phyloP scores from a whole-genome alignment of 2,888 invertebrate species.

The Cryptocheilus praepositus region DNA sequence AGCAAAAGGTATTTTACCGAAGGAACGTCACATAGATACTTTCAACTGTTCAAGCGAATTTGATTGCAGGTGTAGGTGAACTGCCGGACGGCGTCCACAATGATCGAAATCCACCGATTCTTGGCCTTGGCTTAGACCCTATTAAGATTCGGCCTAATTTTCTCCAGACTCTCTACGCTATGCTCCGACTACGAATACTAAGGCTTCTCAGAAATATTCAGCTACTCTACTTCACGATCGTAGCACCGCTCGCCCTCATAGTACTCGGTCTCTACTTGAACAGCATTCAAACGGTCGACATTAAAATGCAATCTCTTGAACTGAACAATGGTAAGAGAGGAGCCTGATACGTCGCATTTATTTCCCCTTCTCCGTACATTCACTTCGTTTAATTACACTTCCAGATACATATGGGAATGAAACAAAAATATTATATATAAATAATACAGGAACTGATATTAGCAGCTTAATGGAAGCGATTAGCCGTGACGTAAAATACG shows the following conservation, averaged over 20 bases:
- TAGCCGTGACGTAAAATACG: constrained; percentile 66
- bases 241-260: constrained; percentile 83
- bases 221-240: constrained; percentile 84
- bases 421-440: constrained; percentile 80
- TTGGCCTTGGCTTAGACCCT: constrained; percentile 79
- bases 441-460: constrained; percentile 76
- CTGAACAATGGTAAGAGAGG: constrained; percentile 77
- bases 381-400: neutral
- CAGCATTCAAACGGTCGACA: constrained; percentile 80
- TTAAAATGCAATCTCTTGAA: constrained; percentile 80
- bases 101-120: constrained; percentile 77
- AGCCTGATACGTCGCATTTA: no score
- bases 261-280: constrained; percentile 82
- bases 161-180: constrained; percentile 81
- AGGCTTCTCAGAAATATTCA: constrained; percentile 83
- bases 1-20: constrained; percentile 68
- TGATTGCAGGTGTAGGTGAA: constrained; percentile 74
- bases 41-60: no score
- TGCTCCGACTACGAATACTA: constrained; percentile 81
- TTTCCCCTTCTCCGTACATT: no score
- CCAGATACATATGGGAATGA: constrained; percentile 78
- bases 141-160: constrained; percentile 81
- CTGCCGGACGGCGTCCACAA: constrained; percentile 74
- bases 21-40: no score
- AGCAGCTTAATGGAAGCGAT: constrained; percentile 62